phyloP scores from a whole-genome alignment of 2,113 vertebrate genomes.

The Nothocercus julius region DNA sequence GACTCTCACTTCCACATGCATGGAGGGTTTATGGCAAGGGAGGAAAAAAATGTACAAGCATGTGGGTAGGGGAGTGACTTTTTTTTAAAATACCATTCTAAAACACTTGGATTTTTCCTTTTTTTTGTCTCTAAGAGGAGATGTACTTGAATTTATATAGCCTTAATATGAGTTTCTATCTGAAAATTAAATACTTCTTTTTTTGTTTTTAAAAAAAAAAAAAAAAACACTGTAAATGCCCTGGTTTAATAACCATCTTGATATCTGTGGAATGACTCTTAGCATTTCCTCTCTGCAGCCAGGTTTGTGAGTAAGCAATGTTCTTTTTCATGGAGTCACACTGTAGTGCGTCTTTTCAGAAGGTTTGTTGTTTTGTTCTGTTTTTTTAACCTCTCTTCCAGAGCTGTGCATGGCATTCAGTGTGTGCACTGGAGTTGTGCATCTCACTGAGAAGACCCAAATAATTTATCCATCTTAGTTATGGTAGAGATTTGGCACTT shows the following conservation, averaged over 20 bases:
- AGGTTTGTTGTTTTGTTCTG: neutral
- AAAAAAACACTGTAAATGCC: neutral
- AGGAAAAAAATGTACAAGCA: neutral
- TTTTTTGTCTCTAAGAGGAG: neutral
- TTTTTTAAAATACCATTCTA: neutral
- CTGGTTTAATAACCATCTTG: neutral
- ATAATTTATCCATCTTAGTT: neutral
- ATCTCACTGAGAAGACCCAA: neutral
- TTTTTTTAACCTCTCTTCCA: neutral
- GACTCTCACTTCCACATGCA: neutral
- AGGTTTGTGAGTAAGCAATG: accelerated
- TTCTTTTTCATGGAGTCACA: neutral
- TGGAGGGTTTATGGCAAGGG: neutral
- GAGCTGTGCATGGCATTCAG: neutral
- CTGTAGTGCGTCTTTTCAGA: neutral
- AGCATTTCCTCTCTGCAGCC: neutral
- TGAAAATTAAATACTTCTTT: neutral
- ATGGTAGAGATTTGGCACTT: neutral
- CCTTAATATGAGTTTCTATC: neutral
- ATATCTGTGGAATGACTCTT: neutral
- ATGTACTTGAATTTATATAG: neutral
- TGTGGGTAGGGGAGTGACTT: too few relatives aligned
- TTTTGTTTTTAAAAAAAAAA: neutral
- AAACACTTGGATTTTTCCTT: neutral
- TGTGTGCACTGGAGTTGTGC: neutral